Evolutionary conservation across 1,140 invertebrate genomes (phyloP), one percentile per base, ranked within the genome.

Genomic region (Monochamus saltuarius): DNA sequence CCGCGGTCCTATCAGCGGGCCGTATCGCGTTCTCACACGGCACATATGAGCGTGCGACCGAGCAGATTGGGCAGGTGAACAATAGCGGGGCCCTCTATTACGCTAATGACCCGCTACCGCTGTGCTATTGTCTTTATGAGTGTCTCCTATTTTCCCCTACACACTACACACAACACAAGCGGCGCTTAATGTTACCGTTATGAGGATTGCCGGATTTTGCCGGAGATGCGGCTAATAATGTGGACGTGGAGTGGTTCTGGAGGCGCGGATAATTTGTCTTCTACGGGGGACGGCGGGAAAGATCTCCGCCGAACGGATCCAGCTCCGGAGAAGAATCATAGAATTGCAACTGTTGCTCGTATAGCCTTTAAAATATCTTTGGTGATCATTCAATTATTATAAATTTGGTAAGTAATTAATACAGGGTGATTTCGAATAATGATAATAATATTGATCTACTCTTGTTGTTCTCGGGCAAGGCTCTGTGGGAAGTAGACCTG

Each of bases 21-120:
- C 36, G 47, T 19, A 47, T 60, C 42, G 42, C 34, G 40, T 60
- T 60, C 58, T 51, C 58, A 60, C 58, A 60, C 52, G 54, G 51
- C 56, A 54, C 52, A 40, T 22, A 54, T 51, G 50, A 45, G 9
- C 58, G 50, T 60, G 50, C 39, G 58, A 45, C 36, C 35, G 39
- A 7, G 34, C 54, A 22, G 50, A 54, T 60, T 60, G 49, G 50
- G 42, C 51, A 52, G 34, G 42, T 52, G 42, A 60, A 60, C 58
- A 60, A 60, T 53, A 40, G 37, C 14, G 35, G 22, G 49, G 22
- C 16, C 49, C 49, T 51, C 49, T 51, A 51, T 42, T 56, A 56
- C 46, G 40, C 46, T 59, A 59, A 59, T 59, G 57, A 59, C 37
- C 49, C 50, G 49, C 57, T 59, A 40, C 57, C 57, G 39, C 37